A percentile compares a stretch with the other conserved stretches of the same genome.
These are phyloP conservation scores for Pristionchus fissidentatus DNA, from an alignment of 2,888 invertebrate species.

Conservation along the genomic window DNA sequence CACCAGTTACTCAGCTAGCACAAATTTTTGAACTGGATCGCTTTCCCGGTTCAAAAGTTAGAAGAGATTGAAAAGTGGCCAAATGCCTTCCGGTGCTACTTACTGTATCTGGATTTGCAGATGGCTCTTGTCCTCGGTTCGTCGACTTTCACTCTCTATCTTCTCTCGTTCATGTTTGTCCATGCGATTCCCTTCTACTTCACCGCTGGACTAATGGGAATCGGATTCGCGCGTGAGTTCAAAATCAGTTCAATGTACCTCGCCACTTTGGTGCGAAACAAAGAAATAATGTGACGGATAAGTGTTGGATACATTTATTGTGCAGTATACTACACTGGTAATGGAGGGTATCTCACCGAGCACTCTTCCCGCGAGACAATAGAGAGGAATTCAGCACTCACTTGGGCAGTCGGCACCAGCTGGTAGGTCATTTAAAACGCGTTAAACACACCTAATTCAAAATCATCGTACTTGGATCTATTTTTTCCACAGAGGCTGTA, in stretches of 20 bases:
- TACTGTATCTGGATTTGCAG: conserved; percentile 50
- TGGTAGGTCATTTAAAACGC: conserved; percentile 49
- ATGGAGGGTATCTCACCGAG: conserved; percentile 57
- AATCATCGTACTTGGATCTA: background rate
- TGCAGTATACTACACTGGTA: conserved; percentile 61
- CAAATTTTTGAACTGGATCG: no score
- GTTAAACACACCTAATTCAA: background rate
- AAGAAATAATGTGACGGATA: no score
- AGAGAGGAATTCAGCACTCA: conserved; percentile 55
- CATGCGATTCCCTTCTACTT: conserved; percentile 59
- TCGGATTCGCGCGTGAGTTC: conserved; percentile 60
- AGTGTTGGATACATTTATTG: background rate
- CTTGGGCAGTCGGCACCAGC: conserved; percentile 58
- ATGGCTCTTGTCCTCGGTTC: conserved; percentile 48
- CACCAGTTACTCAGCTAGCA: no score
- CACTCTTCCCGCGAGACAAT: conserved; percentile 59
- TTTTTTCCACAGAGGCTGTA: no score
- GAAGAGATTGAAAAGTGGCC: no score
- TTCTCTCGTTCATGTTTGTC: conserved; percentile 59
- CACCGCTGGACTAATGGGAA: conserved; percentile 54
- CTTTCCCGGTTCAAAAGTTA: no score
- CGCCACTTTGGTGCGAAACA: no score
- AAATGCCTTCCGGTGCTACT: no score
- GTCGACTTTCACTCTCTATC: conserved; percentile 53
- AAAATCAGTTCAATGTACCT: no score